Base-by-base conservation (phyloP, 2,888 invertebrate species). In the Eupsilia transversa region DNA sequence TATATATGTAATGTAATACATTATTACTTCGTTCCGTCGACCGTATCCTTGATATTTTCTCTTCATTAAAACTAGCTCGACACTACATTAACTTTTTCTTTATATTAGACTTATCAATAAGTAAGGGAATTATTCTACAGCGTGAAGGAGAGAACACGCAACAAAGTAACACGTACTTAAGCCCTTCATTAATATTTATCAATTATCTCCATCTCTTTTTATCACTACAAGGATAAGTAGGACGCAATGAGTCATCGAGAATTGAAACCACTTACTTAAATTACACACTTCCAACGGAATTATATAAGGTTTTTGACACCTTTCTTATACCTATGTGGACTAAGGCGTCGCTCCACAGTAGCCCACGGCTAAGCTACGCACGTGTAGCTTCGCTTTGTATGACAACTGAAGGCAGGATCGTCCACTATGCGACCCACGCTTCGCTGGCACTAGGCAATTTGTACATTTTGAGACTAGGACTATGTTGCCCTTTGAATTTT, bases 111-210 rank as follows among this genome's bases (percentile, higher is more conserved):
- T 38, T 54, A 56, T 43, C 30, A 72, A 72, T 14, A 56, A 30
- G 3, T 27, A 52, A 38, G 17, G 9, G 17, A 10, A 1, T 30
- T 43, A 30, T n/a, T 20, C 4, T 20, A 17, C 14, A 76, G 10
- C 14, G 12, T 35, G n/a, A 57, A 65, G 9, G 41, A 27, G 0
- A 0, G 17, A 57, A 49, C 74, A 73, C 43, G 43, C 46, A 69
- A 59, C 38, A 30, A 38, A 56, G 35, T 56, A 46, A 38, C 43
- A 63, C n/a, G 4, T 49, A 57, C 10, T 33, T 57, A 35, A 2
- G 33, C 5, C 12, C 17, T 75, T 30, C 49, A 75, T 65, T 35
- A 75, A 75, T 59, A 72, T 65, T 59, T 35, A 75, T 59, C 33
- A 35, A 59, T 71, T 27, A 65, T 10, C 14, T 38, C 78, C 20